Evolutionary conservation across 2,113 vertebrate species (phyloP).

Genomic region (Halichoeres trimaculatus): DNA sequence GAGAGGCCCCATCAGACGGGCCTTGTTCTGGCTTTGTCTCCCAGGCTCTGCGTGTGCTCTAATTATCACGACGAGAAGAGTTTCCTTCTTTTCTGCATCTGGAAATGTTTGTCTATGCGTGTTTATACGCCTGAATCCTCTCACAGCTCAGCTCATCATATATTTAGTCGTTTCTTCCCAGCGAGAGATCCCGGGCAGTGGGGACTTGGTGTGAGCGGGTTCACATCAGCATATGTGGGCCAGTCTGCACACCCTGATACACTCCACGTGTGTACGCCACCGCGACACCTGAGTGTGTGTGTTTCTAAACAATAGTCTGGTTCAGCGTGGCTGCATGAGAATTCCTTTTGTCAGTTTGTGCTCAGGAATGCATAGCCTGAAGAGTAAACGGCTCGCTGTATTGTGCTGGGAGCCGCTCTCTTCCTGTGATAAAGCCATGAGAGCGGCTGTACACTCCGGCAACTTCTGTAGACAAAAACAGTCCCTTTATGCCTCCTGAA

Average conservation of each 20-base stretch:
- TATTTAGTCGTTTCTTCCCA: conserved; percentile 60
- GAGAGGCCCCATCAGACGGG: conserved; percentile 60
- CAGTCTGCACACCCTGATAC: conserved; percentile 29
- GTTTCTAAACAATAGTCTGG: neutral
- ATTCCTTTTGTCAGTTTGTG: conserved; percentile 46
- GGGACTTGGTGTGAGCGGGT: conserved; percentile 52
- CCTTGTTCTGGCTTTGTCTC: conserved; percentile 68
- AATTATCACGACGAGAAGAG: conserved; percentile 52
- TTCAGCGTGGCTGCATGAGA: conserved; percentile 19
- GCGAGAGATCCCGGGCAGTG: conserved; percentile 37
- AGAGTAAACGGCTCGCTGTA: conserved; percentile 44
- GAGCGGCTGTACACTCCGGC: conserved; percentile 15
- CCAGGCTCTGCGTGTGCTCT: conserved; percentile 36
- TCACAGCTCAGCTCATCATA: conserved; percentile 63
- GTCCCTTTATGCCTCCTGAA: conserved; percentile 24
- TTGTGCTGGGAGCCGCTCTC: conserved; percentile 52
- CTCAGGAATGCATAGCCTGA: conserved; percentile 67
- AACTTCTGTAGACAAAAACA: conserved; percentile 25
- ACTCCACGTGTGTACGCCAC: neutral
- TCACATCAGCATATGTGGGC: conserved; percentile 52
- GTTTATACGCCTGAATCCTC: conserved; percentile 19
- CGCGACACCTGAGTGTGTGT: conserved; percentile 28
- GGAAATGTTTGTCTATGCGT: conserved; percentile 13
- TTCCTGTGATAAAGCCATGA: conserved; percentile 19
- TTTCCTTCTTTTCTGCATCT: conserved; percentile 30